Conservation (phyloP, 1,140 invertebrate species). For the Homalodisca vitripennis region DNA sequence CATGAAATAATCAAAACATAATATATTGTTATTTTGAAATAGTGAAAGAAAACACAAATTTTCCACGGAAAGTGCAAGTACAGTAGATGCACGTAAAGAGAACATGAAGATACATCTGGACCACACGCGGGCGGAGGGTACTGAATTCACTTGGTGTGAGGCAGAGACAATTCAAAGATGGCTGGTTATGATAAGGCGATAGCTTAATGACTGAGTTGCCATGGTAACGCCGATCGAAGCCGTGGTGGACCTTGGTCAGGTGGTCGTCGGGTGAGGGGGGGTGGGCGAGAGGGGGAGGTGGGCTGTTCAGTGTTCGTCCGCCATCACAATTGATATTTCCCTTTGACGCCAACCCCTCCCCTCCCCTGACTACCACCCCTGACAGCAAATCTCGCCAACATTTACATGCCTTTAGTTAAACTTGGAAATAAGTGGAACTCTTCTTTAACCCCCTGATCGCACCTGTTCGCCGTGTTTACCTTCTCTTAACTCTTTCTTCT, state of each 20-base stretch:
- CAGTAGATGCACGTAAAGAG: no score
- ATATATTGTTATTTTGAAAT: no score
- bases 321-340: slow-evolving; percentile 33
- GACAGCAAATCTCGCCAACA: slow-evolving; percentile 9
- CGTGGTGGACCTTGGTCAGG: slow-evolving; percentile 41
- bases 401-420: slow-evolving; percentile 19
- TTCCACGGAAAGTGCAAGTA: no score
- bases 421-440: slow-evolving; percentile 12
- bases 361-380: neutral
- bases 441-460: no score
- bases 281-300: neutral
- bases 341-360: slow-evolving; percentile 24
- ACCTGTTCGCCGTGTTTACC: no score
- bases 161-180: slow-evolving; percentile 50
- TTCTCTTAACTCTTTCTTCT: no score
- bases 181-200: slow-evolving; percentile 55
- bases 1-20: no score
- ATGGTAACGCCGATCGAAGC: slow-evolving; percentile 44
- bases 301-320: neutral
- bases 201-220: slow-evolving; percentile 53
- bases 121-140: neutral
- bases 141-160: no score
- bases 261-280: slow-evolving; percentile 15
- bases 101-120: neutral
- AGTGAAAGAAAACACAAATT: no score